Percentiles rank a stretch among this genome's conserved stretches.
These are phyloP conservation scores for Cygnus atratus DNA, from an alignment of 2,113 vertebrate genomes.

Conservation along the genomic window DNA sequence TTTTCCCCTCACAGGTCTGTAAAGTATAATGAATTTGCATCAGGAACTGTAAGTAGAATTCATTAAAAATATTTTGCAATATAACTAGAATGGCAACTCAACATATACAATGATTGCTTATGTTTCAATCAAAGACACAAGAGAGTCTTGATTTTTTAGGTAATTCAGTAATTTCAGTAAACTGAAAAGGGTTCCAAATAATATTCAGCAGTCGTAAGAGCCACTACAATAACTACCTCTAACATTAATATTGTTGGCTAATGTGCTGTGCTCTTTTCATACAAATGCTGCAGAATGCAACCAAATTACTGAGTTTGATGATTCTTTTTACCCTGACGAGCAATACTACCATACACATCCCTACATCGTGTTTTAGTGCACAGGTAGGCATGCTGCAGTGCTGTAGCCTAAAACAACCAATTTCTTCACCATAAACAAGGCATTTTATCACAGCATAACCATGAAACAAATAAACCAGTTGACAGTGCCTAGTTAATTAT, in stretches of 20 bases:
- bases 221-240: not conserved
- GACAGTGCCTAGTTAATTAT: not conserved
- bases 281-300: not conserved
- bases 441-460: not conserved
- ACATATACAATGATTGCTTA: not conserved
- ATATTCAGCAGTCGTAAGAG: not conserved
- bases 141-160: not conserved
- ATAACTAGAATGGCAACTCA: not conserved
- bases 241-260: not conserved
- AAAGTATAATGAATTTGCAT: not conserved
- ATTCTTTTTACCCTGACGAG: not conserved
- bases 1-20: not conserved
- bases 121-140: not conserved
- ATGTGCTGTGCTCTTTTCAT: not conserved
- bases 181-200: accelerated
- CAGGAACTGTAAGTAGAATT: not conserved
- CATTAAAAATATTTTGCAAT: not conserved
- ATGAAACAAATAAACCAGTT: not conserved
- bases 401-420: not conserved
- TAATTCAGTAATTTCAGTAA: no score
- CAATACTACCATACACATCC: not conserved
- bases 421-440: not conserved
- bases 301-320: not conserved
- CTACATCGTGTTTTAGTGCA: not conserved
- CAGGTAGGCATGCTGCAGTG: not conserved